These are phyloP conservation scores for Caracal caracal DNA, from an alignment of 2,113 vertebrate species.

Conservation along the genomic window DNA sequence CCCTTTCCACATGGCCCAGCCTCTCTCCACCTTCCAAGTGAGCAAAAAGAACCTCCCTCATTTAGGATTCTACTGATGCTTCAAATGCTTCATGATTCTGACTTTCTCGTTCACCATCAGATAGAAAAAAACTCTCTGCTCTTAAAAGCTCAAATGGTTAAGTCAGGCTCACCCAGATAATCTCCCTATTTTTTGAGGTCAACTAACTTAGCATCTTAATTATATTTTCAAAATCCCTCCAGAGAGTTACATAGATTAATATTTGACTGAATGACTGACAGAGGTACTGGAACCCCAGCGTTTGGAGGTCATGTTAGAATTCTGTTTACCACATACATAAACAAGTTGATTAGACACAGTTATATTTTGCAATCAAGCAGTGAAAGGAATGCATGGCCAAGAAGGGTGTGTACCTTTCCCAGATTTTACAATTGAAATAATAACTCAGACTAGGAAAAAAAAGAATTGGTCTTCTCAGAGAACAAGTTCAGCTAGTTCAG, in stretches of 20 bases:
- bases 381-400: background rate
- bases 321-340: background rate
- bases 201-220: background rate
- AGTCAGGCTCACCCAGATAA: accelerated
- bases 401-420: background rate
- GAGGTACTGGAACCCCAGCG: accelerated
- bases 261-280: background rate
- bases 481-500: background rate
- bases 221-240: background rate
- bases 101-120: background rate
- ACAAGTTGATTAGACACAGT: background rate
- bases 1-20: background rate
- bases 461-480: background rate
- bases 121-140: background rate
- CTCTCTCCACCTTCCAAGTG: background rate
- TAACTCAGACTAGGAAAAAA: background rate
- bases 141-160: background rate
- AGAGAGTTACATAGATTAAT: background rate
- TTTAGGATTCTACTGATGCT: background rate
- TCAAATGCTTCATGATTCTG: background rate
- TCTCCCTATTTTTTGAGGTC: background rate
- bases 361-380: background rate
- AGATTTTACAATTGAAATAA: background rate
- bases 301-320: background rate
- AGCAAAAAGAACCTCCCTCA: background rate